Evolutionary conservation across 2,888 invertebrate species (phyloP), one percentile per base, ranked within the genome.

Genomic region (Rhodophaea formosa): DNA sequence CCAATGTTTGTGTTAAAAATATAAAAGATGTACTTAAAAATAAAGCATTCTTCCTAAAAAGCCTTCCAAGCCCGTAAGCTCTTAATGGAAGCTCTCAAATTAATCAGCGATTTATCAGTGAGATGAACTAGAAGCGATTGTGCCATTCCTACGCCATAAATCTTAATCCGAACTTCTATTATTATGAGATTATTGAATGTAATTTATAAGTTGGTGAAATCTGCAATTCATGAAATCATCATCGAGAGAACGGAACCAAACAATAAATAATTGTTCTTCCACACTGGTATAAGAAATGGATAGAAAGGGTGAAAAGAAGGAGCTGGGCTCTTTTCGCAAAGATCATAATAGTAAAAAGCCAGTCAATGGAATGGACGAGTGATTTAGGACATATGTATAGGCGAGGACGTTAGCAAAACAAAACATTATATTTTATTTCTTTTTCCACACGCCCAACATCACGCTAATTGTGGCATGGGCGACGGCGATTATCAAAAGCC

Each of bases 51-150:
- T 51, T 49, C 51, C 17, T 51, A 39, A 16, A 51, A 51, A 54
- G 30, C 44, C 12, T 44, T 56, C 44, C 43, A 23, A 17, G 32
- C 35, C 15, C 29, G 10, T 30, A 15, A 30, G 30, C 42, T 15
- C 39, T 53, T 53, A 53, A 53, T 53, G 53, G 53, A 53, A 16
- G 23, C 49, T 49, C 42, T 43, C 53, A 53, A 53, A 53, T 53
- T 43, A 43, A 53, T 53, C 53, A 43, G 53, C 53, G 29, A 29
- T 42, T 43, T 53, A 53, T 43, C 43, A 53, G 14, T 39, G 29
- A n/a, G 39, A 53, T 53, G 53, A 53, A 53, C 43, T 43, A 53
- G 43, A 23, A 29, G 43, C 53, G 23, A 53, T 53, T 53, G 53
- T 53, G 46, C 46, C 43, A 53, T 53, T 43, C 42, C 43, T n/a